These are phyloP conservation scores for Catocala sponsa DNA, from an alignment of 2,888 invertebrate genomes.

Conservation along the genomic window DNA sequence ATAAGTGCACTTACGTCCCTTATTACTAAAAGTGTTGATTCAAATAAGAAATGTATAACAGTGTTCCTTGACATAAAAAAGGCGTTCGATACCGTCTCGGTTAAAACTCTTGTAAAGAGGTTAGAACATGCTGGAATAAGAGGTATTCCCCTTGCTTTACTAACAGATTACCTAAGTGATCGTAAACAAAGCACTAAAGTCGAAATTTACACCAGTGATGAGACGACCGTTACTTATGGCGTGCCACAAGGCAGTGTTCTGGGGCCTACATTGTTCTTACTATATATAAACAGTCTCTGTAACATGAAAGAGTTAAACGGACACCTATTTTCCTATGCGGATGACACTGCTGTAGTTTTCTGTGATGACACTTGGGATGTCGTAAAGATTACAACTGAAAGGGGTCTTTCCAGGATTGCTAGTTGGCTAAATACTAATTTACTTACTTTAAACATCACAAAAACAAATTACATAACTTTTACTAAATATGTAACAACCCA, in stretches of 20 bases:
- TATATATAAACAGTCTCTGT: constrained; percentile 17
- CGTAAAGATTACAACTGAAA: too few relatives aligned
- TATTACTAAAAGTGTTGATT: neutral
- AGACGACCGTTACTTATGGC: neutral
- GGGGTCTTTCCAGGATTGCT: too few relatives aligned
- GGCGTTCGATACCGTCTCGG: neutral
- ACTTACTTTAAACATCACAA: too few relatives aligned
- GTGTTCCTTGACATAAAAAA: neutral
- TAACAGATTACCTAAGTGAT: neutral
- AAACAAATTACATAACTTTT: too few relatives aligned
- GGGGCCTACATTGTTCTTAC: constrained; percentile 15
- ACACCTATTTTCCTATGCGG: constrained; percentile 14
- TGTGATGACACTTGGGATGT: too few relatives aligned
- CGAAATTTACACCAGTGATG: neutral
- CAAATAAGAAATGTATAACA: neutral
- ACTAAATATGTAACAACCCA: too few relatives aligned
- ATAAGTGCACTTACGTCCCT: neutral
- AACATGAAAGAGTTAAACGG: constrained; percentile 2
- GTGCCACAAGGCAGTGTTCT: constrained; percentile 4
- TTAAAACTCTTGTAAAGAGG: neutral
- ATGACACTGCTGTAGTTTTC: constrained; percentile 4
- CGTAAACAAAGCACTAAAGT: neutral
- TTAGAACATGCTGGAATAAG: neutral
- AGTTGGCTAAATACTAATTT: too few relatives aligned
- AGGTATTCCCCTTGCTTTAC: neutral